A percentile compares a stretch with the other conserved stretches of the same genome.
Evolutionary conservation across 1,140 invertebrate species (phyloP).

Genomic region (Magallana gigas): DNA sequence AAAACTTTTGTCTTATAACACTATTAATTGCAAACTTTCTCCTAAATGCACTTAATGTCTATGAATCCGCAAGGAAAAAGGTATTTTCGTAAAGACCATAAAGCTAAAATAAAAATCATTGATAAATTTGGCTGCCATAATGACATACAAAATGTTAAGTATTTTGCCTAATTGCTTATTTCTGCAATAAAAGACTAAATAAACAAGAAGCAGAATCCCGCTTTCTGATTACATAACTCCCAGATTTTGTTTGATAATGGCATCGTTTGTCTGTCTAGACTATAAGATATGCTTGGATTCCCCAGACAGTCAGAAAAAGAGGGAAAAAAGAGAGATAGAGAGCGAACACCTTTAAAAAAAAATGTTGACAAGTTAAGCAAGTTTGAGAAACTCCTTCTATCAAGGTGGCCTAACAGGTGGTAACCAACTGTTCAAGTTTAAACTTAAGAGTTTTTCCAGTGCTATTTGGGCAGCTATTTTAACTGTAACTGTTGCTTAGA

Average conservation of each 20-base stretch:
- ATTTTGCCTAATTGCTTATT: conserved; percentile 34
- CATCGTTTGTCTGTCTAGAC: conserved; percentile 18
- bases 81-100: not conserved
- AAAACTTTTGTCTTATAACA: not conserved
- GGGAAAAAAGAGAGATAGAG: not conserved
- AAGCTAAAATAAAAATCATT: not conserved
- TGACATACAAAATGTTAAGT: conserved; percentile 19
- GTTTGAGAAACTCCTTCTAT: not conserved
- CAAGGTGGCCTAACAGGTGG: conserved; percentile 26
- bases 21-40: not conserved
- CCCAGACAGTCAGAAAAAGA: not conserved
- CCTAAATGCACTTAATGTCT: not conserved
- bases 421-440: not conserved
- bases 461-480: no score
- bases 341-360: not conserved
- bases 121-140: not conserved
- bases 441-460: no score
- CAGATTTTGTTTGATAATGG: conserved; percentile 30
- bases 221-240: not conserved
- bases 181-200: conserved; percentile 32
- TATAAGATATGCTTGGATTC: not conserved
- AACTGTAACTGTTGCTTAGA: no score
- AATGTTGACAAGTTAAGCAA: conserved; percentile 27
- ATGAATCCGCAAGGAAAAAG: not conserved
- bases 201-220: not conserved